phyloP scores from a whole-genome alignment of 1,140 invertebrate species.

The Parapsyche elsis region DNA sequence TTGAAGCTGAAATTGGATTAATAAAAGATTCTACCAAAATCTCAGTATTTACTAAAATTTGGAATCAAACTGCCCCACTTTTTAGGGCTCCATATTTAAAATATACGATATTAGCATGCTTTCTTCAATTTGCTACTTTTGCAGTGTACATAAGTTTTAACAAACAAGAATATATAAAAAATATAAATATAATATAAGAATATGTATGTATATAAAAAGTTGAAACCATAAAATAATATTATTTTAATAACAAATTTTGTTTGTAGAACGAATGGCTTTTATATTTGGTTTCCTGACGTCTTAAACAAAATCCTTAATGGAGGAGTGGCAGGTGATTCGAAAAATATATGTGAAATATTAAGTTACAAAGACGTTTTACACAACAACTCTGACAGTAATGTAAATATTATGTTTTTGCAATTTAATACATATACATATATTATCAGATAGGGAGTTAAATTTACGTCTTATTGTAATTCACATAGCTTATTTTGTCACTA shows the following conservation, averaged over 20 bases:
- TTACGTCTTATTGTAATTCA: too few relatives aligned
- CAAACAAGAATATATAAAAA: too few relatives aligned
- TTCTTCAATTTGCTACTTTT: slow-evolving; percentile 62
- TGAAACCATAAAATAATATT: not conserved
- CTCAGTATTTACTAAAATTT: slow-evolving; percentile 58
- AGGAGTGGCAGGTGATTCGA: not conserved
- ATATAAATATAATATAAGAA: too few relatives aligned
- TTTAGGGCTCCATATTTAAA: slow-evolving; percentile 61
- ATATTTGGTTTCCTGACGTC: slow-evolving; percentile 52
- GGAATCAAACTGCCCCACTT: slow-evolving; percentile 66
- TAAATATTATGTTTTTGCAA: not conserved
- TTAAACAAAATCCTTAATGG: slow-evolving; percentile 41
- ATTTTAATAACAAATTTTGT: not conserved
- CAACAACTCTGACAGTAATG: not conserved
- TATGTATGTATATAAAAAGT: too few relatives aligned
- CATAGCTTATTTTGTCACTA: too few relatives aligned
- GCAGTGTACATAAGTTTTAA: slow-evolving; percentile 41
- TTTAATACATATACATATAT: not conserved
- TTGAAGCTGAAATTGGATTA: slow-evolving; percentile 5
- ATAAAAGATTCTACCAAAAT: slow-evolving; percentile 2
- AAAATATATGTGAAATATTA: slow-evolving; percentile 42
- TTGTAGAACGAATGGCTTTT: slow-evolving; percentile 52
- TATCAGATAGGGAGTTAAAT: too few relatives aligned
- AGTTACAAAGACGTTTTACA: not conserved
- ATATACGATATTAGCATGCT: slow-evolving; percentile 65